A percentile compares a stretch with the other conserved stretches of the same genome.
Conservation (phyloP, 2,797 vertebrate genomes). For the Gymnodraco acuticeps region DNA sequence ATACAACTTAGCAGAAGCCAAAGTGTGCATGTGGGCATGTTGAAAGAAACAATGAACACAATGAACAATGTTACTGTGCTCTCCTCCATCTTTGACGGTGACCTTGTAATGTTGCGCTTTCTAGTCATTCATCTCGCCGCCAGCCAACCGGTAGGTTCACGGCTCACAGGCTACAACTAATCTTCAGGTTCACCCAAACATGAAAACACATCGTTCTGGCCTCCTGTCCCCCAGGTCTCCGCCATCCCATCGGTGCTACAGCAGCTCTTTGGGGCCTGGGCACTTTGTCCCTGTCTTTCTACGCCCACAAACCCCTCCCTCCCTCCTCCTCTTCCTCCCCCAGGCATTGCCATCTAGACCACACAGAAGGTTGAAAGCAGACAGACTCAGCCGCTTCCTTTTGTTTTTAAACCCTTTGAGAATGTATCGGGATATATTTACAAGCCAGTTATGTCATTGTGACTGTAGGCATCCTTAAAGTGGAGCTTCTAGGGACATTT, state of each 20-base stretch:
- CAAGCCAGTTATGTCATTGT: slow-evolving; percentile 42
- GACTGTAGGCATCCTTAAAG: slow-evolving; percentile 7
- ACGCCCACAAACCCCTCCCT: neutral
- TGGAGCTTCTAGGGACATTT: neutral
- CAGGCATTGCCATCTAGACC: slow-evolving; percentile 39
- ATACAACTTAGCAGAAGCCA: slow-evolving; percentile 14
- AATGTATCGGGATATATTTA: slow-evolving; percentile 23
- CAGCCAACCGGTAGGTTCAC: slow-evolving; percentile 18
- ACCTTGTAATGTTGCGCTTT: slow-evolving; percentile 32
- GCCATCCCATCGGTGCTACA: neutral
- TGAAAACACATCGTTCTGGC: slow-evolving; percentile 45
- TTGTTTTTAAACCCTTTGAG: slow-evolving; percentile 32
- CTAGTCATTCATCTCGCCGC: slow-evolving; percentile 12
- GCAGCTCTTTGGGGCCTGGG: neutral
- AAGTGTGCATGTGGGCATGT: neutral
- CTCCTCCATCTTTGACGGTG: slow-evolving; percentile 53
- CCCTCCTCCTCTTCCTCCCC: neutral
- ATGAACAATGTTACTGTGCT: slow-evolving; percentile 34
- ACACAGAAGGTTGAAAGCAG: slow-evolving; percentile 53
- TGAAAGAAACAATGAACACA: slow-evolving; percentile 14
- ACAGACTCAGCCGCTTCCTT: slow-evolving; percentile 49
- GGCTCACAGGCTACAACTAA: slow-evolving; percentile 20
- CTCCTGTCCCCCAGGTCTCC: slow-evolving; percentile 21
- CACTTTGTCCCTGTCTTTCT: slow-evolving; percentile 21
- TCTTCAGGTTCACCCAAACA: slow-evolving; percentile 56